Evolutionary conservation across 2,797 vertebrate species (phyloP).

Genomic region (Cossypha caffra): DNA sequence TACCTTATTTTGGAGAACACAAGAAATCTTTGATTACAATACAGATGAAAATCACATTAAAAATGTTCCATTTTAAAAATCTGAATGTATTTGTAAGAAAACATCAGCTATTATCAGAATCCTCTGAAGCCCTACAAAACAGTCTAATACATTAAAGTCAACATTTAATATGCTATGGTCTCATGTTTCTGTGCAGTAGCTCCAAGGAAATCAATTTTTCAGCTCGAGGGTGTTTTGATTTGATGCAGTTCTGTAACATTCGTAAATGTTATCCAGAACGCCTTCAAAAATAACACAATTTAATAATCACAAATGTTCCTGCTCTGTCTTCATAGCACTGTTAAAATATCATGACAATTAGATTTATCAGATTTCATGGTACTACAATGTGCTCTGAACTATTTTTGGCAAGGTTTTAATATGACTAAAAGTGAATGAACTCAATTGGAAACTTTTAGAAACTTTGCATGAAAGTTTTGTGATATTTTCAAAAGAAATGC

Average conservation of each 20-base stretch:
- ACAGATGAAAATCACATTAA: neutral
- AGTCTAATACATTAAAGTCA: conserved; percentile 30
- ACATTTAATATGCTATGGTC: conserved; percentile 22
- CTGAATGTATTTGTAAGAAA: neutral
- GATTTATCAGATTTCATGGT: conserved; percentile 59
- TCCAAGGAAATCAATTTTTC: conserved; percentile 65
- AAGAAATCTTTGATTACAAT: neutral
- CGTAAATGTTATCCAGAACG: conserved; percentile 29
- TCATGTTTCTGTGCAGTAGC: neutral
- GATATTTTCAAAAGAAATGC: neutral
- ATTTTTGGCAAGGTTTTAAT: conserved; percentile 31
- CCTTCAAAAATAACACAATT: conserved; percentile 63
- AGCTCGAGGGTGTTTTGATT: conserved; percentile 45
- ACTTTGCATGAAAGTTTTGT: neutral
- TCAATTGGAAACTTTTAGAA: neutral
- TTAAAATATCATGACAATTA: conserved; percentile 55
- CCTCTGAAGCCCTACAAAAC: neutral
- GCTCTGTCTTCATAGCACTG: conserved; percentile 50
- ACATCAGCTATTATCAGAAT: neutral
- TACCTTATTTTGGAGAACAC: neutral
- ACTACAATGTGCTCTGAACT: neutral
- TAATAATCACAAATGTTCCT: conserved; percentile 62
- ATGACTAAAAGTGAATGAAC: neutral
- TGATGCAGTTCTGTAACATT: conserved; percentile 13
- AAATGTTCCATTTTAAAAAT: neutral